Percentiles rank a stretch among this genome's conserved stretches.
phyloP scores from a whole-genome alignment of 1,140 invertebrate genomes.

The Achroia grisella region DNA sequence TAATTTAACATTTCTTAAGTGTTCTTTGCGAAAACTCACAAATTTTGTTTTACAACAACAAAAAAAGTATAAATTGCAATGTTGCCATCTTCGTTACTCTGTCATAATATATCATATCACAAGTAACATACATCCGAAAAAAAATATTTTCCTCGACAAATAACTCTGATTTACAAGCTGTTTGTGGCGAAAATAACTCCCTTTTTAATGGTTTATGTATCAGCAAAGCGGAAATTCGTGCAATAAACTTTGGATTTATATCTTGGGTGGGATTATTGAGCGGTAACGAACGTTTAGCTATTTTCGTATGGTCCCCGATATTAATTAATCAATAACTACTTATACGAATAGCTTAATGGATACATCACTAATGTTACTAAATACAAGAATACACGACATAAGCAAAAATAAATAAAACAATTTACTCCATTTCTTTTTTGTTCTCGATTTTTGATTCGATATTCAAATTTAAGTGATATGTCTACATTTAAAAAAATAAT shows the following conservation, averaged over 20 bases:
- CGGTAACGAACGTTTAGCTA: slow-evolving; percentile 5
- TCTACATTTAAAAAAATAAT: slow-evolving; percentile 8
- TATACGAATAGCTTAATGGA: too few species aligned
- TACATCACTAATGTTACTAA: too few species aligned
- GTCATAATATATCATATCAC: background rate
- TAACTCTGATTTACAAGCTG: slow-evolving; percentile 55
- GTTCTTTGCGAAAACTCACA: too few species aligned
- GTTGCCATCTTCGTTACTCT: too few species aligned
- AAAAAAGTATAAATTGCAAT: too few species aligned
- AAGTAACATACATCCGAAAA: slow-evolving; percentile 1
- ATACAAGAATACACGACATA: slow-evolving; percentile 7
- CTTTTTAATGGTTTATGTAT: slow-evolving; percentile 44
- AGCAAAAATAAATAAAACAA: slow-evolving; percentile 8
- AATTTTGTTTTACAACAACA: too few species aligned
- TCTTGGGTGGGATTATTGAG: slow-evolving; percentile 22
- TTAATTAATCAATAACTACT: too few species aligned
- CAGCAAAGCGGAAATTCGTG: slow-evolving; percentile 32
- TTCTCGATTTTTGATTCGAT: too few species aligned
- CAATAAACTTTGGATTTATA: slow-evolving; percentile 45
- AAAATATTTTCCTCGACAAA: slow-evolving; percentile 44
- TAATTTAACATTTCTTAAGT: too few species aligned
- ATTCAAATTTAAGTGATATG: background rate
- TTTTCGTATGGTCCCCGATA: background rate
- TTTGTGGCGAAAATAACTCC: slow-evolving; percentile 31
- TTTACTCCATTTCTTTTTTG: too few species aligned